Evolutionary conservation across 53 echinoderm and acorn worm genomes (phyloP), one percentile per base, ranked within the genome.

Genomic region (Holothuria leucospilota): DNA sequence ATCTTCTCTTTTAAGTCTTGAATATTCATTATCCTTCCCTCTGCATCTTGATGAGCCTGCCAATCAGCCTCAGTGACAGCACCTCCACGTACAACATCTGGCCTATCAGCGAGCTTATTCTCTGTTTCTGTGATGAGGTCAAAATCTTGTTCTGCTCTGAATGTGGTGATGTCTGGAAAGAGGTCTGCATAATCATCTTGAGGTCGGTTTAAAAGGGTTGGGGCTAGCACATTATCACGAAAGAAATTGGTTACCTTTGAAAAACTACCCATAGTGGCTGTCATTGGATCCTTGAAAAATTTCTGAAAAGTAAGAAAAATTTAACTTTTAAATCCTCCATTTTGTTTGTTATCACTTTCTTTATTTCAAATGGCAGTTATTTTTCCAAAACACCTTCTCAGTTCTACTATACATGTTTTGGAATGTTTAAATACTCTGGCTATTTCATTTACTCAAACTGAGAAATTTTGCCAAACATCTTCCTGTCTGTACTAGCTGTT

Each of bases 211-310:
- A 72, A 9, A 40, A 86, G 41, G 34, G 90, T 69, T 4, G 88
- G 51, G 41, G 86, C 41, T 29, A 88, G 69, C 51, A 96, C 78
- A 20, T 90, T 86, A 49, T 97, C 98, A 20, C 87, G 84, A n/a
- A 97, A 51, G 82, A 97, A 97, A 85, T 94, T 97, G 87, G 98
- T 97, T 63, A 97, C 98, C 65, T 94, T 97, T 67, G 98, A 97
- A 82, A 97, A 97, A 3, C 98, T 93, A 26, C 98, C 98, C 95
- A 97, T 90, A 2, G 95, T 97, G 5, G 82, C 68, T 0, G 92
- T 84, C 66, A 90, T 87, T 5, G 98, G 95, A 63, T 97, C 98
- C 81, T 97, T 95, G 86, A 97, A 92, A 85, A 97, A 97, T 88
- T 97, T 95, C 98, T 97, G 88, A 15, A 26, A 66, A 8, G 52